Base-by-base conservation (phyloP, 1,140 invertebrate genomes). In the Drosophila simulans region DNA sequence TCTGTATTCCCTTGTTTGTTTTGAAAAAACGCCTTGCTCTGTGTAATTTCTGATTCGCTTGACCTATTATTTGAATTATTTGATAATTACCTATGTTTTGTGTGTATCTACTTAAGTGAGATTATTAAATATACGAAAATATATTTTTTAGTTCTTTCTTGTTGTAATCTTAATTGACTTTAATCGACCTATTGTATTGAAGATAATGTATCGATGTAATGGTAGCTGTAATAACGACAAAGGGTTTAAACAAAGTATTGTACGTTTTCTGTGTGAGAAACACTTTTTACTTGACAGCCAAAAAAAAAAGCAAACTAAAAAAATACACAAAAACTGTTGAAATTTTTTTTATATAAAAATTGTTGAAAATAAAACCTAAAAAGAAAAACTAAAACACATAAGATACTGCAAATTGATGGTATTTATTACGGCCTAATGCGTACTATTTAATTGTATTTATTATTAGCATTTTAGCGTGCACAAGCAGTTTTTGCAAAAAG, bases 341-440 rank as follows among this genome's bases (percentile, higher is more conserved):
- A 88, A 89, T 78, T 78, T 89, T 89, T 86, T 88, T 88, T 89
- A 90, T 89, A 88, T 89, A 84, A 57, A 83, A 88, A 84, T 77
- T 89, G 84, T 89, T 88, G 69, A 73, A 63, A 74, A 58, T 58
- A 49, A 54, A 64, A 40, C 54, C 3, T 12, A 37, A 39, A 39
- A 39, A 39, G 8, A 10, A 12, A 37, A 37, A 13, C 15, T 43
- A 57, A 57, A 72, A 70, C 48, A 75, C 54, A 78, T 62, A 58
- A 42, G 56, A 85, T 81, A 82, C 80, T 88, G 83, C 79, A 88
- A 86, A 86, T 76, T 86, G 70, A 86, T 83, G 79, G 83, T 86
- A 88, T 82, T 88, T 86, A 82, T 82, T 79, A 86, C 75, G 77
- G 69, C 83, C 65, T 85, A 85, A 77, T 77, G 70, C 59, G 68